Evolutionary conservation across 1,140 invertebrate genomes (phyloP), one percentile per base, ranked within the genome.

Genomic region (Diuraphis noxia): DNA sequence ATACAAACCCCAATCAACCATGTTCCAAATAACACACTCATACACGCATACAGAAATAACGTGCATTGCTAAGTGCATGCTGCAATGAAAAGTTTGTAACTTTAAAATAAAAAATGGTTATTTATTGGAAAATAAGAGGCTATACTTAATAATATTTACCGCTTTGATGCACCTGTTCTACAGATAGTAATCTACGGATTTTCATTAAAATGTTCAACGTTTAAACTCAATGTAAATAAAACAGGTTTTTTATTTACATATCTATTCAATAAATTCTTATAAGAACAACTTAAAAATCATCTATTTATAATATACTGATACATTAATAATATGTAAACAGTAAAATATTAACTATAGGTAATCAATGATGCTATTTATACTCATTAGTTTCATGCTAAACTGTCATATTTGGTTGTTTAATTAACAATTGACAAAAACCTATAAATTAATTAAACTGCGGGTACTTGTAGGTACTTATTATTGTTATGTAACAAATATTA

Each of bases 211-310:
- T 25, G 0, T 6, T 17, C 17, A 81, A 40, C 77, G 2, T 40
- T 38, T 81, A 23, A 38, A 81, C 36, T 23, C 36, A 23, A 36
- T 36, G 72, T 79, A 38, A 40, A 81, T 81, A 81, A 38, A 81
- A 81, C 77, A 38, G 77, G 77, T 81, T 81, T 81, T n/a, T 63
- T 63, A 63, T 63, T 63, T n/a, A 63, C 56, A 63, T 63, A 63
- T 63, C 30, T 30, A n/a, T 63, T 63, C 56, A 17, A 63, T 63
- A 63, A 63, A 63, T n/a, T n/a, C 23, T 9, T 63, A 17, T 17
- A 17, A n/a, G 30, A n/a, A n/a, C n/a, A 63, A 63, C 30, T 63
- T n/a, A 6, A 63, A 63, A 63, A 63, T n/a, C 5, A 63, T 63
- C 30, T n/a, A 63, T 63, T n/a, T n/a, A n/a, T n/a, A 5, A n/a